Conservation (phyloP, 23 tunicate genomes). For the Clavelina lepadiformis region DNA sequence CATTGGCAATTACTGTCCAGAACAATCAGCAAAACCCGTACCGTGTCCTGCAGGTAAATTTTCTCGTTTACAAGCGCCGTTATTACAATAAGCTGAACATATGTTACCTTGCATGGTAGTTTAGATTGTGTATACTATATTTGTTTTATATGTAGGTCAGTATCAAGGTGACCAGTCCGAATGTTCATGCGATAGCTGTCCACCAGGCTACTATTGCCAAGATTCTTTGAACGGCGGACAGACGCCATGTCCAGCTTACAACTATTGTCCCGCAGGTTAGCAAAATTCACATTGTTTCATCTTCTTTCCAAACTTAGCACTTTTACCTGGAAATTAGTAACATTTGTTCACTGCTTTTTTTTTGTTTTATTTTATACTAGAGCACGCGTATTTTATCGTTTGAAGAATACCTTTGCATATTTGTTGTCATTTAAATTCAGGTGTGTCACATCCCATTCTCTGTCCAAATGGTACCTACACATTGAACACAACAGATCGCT, state of each 20-base stretch:
- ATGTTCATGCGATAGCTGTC: conserved; percentile 45
- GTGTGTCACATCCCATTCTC: conserved; percentile 47
- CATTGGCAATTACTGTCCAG: conserved; percentile 61
- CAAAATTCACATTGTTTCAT: background rate
- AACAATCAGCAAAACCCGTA: conserved; percentile 40
- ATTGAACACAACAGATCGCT: conserved; percentile 15
- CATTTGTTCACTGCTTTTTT: background rate
- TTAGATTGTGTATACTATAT: background rate
- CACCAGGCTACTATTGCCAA: conserved; percentile 75
- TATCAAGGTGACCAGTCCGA: conserved; percentile 37
- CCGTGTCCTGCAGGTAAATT: conserved; percentile 62
- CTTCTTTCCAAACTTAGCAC: background rate
- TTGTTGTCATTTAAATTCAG: too few species aligned
- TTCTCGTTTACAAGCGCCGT: background rate
- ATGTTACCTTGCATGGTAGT: too few species aligned
- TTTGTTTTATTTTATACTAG: too few species aligned
- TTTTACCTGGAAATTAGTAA: background rate
- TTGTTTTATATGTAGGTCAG: conserved; percentile 39
- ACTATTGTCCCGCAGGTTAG: conserved; percentile 75
- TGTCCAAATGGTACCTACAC: conserved; percentile 98
- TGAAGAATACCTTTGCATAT: too few species aligned
- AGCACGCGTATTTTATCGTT: too few species aligned
- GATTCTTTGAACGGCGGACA: conserved; percentile 56
- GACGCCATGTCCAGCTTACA: conserved; percentile 60
- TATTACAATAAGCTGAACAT: too few species aligned